phyloP scores from a whole-genome alignment of 2,113 vertebrate genomes.

The Turdus rufiventris region DNA sequence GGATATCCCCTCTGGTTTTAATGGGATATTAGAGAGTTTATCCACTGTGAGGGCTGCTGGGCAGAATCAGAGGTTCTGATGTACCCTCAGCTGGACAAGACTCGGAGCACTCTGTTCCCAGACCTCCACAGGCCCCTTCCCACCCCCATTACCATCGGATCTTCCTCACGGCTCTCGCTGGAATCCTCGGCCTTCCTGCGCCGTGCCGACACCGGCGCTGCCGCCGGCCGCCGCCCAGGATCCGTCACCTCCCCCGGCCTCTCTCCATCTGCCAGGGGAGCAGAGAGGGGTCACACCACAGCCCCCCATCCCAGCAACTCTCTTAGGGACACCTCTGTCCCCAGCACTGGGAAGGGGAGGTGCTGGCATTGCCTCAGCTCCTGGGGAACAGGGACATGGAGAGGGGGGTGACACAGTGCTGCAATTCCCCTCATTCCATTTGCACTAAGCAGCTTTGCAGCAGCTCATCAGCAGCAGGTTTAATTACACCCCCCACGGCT shows the following conservation, averaged over 20 bases:
- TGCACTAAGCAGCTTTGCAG: background rate
- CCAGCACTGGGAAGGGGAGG: accelerated
- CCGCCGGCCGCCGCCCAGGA: conserved; percentile 69
- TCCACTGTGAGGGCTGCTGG: accelerated
- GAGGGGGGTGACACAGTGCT: background rate
- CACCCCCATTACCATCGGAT: conserved; percentile 71
- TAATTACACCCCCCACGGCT: background rate
- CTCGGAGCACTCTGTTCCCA: background rate
- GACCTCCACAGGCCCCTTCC: background rate
- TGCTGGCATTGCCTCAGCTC: accelerated
- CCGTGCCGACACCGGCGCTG: conserved; percentile 45
- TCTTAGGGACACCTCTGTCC: accelerated
- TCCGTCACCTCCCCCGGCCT: conserved; percentile 82
- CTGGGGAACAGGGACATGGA: background rate
- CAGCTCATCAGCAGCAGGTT: background rate
- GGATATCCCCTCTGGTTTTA: background rate
- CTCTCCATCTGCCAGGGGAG: conserved; percentile 79
- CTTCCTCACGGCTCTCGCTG: conserved; percentile 91
- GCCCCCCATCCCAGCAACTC: background rate
- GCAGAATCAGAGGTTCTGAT: background rate
- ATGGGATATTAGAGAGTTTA: accelerated
- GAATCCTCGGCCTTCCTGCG: conserved; percentile 80
- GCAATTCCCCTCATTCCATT: background rate
- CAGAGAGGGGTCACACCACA: background rate
- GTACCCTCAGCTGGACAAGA: background rate